phyloP scores from a whole-genome alignment of 2,888 invertebrate species.

The Coecobrya sp. region DNA sequence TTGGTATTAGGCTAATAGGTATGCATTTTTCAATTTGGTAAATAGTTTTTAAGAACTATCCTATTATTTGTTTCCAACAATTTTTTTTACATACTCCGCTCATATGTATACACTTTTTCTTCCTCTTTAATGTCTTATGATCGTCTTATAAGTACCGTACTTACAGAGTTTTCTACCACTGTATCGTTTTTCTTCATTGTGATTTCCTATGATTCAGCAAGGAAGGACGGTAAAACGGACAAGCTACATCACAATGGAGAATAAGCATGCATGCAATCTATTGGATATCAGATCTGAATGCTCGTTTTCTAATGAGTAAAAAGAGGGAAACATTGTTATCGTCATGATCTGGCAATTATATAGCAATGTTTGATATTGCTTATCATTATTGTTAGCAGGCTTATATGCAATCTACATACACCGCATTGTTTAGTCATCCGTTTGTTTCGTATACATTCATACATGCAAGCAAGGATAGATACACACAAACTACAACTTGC shows the following conservation, averaged over 20 bases:
- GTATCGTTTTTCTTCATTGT: not conserved
- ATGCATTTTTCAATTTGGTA: no score
- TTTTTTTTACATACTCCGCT: no score
- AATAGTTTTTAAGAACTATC: no score
- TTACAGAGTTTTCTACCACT: no score
- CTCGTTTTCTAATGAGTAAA: slow-evolving; percentile 34
- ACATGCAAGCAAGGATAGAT: not conserved
- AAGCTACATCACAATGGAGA: not conserved
- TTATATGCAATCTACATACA: not conserved
- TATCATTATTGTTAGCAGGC: not conserved
- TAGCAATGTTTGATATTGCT: slow-evolving; percentile 18
- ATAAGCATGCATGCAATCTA: not conserved
- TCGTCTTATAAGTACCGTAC: no score
- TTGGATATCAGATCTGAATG: not conserved
- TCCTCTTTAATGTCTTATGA: no score
- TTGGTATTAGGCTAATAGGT: no score
- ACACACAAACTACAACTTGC: slow-evolving; percentile 1
- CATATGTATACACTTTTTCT: no score
- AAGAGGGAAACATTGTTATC: slow-evolving; percentile 34
- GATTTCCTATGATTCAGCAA: not conserved
- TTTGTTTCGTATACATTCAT: not conserved
- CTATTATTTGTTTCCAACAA: no score
- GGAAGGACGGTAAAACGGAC: not conserved
- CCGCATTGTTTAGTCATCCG: not conserved
- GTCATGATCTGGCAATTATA: slow-evolving; percentile 5